These are phyloP conservation scores for Chrysolina haemoptera DNA, from an alignment of 2,888 invertebrate species.

Conservation along the genomic window DNA sequence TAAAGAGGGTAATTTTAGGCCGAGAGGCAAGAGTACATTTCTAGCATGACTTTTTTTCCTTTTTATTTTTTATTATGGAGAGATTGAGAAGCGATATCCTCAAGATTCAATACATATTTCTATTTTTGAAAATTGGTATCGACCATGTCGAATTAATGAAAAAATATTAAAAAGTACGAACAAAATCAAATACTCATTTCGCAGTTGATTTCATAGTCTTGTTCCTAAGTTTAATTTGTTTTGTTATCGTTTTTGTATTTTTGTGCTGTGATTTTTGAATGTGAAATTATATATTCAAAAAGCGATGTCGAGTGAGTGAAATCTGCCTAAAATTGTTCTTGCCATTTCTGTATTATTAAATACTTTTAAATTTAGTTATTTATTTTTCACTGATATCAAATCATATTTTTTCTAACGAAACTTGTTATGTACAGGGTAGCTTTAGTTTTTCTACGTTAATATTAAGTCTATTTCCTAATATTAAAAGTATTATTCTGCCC, in stretches of 20 bases:
- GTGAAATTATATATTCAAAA: slow-evolving; percentile 63
- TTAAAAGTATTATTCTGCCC: slow-evolving; percentile 63
- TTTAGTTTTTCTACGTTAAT: slow-evolving; percentile 41
- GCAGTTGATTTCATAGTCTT: slow-evolving; percentile 53
- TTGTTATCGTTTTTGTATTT: slow-evolving; percentile 64
- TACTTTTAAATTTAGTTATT: slow-evolving; percentile 60
- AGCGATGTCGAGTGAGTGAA: slow-evolving; percentile 55
- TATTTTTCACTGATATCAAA: slow-evolving; percentile 60
- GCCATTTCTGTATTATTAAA: slow-evolving; percentile 70
- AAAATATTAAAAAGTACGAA: slow-evolving; percentile 32
- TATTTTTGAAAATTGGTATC: slow-evolving; percentile 32
- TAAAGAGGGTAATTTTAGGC: no score
- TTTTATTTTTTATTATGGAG: background rate
- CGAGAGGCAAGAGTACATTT: background rate
- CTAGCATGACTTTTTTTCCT: background rate
- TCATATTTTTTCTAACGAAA: slow-evolving; percentile 53
- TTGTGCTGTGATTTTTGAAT: slow-evolving; percentile 70
- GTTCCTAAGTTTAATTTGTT: slow-evolving; percentile 66
- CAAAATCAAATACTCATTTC: slow-evolving; percentile 40
- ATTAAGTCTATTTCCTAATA: slow-evolving; percentile 60
- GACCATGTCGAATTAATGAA: slow-evolving; percentile 33
- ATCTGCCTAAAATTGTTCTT: slow-evolving; percentile 69
- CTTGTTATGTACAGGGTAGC: slow-evolving; percentile 55
- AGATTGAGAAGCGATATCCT: slow-evolving; percentile 16
- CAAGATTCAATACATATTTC: slow-evolving; percentile 23